Evolutionary conservation across 2,113 vertebrate species (phyloP), one percentile per base, ranked within the genome.

Genomic region (Hypocryptadius cinnamomeus): DNA sequence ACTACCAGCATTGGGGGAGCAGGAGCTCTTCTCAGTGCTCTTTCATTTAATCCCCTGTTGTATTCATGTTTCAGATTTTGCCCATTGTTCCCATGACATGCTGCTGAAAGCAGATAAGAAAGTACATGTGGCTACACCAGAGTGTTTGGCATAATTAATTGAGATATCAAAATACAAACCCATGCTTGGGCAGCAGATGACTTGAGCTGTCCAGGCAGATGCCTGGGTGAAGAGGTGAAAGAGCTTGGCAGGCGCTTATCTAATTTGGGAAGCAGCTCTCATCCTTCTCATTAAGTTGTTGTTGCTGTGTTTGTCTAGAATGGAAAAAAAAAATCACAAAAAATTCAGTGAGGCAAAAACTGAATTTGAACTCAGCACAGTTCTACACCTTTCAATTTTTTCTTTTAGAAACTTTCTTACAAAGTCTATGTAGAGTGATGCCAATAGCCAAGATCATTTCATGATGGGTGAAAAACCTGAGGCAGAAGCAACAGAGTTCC

Each of bases 151-250:
- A 35, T 90, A 94, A 94, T 94, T 94, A 83, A 69, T 71, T 95
- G 63, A 90, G 87, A 68, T 90, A 93, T 78, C 79, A 90, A 89
- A 91, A 74, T 47, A 80, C 42, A 92, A 81, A 78, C 42, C 83
- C 68, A 10, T 83, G 17, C 44, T 31, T 79, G 79, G 74, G 59
- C 37, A 90, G 89, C 74, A 85, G 85, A 87, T 77, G 78, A 92
- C 64, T 93, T n/a, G 65, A 68, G 31, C 60, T 73, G 76, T 59
- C 81, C 87, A 54, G 51, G 37, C 24, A 72, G 86, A 53, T 79
- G 54, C 45, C 51, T 53, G 40, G 69, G 57, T 72, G 81, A 91
- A 63, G 44, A 82, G 54, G 70, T 82, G 74, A 50, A 57, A 85
- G 66, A 87, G 8, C 35, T 77, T 77, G 89, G 57, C 94, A 92